Conservation (phyloP, 2,113 vertebrate genomes). For the Stegastes partitus region DNA sequence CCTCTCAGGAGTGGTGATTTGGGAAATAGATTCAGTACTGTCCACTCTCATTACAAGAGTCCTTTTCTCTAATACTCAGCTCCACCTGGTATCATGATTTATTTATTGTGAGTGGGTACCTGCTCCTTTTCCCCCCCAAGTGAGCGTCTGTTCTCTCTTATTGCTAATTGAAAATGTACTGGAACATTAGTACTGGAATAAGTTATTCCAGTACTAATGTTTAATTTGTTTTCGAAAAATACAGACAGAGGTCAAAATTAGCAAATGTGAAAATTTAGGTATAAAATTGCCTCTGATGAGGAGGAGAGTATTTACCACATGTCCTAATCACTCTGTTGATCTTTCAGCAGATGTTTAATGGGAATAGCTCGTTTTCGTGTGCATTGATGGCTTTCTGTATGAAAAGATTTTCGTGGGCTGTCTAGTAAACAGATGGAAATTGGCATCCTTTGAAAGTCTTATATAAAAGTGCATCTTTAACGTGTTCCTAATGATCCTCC, state of each 20-base stretch:
- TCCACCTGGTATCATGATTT: constrained; percentile 55
- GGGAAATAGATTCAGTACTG: constrained; percentile 60
- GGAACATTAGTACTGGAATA: constrained; percentile 28
- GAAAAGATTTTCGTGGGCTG: constrained; percentile 28
- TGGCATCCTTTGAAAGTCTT: constrained; percentile 28
- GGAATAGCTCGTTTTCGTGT: constrained; percentile 42
- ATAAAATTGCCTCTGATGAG: constrained; percentile 39
- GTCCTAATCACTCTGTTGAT: constrained; percentile 46
- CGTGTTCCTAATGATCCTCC: constrained; percentile 31
- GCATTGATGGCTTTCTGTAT: constrained; percentile 35
- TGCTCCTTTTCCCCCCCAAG: constrained; percentile 23
- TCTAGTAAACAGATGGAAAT: constrained; percentile 41
- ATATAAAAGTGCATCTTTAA: constrained; percentile 30
- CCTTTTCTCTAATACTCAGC: constrained; percentile 44
- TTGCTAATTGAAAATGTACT: constrained; percentile 47
- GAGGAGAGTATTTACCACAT: constrained; percentile 34
- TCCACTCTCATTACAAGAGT: constrained; percentile 51
- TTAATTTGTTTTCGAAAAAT: constrained; percentile 14
- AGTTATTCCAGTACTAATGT: not conserved
- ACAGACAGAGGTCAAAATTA: constrained; percentile 41
- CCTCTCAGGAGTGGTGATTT: constrained; percentile 63
- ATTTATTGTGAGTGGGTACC: constrained; percentile 37
- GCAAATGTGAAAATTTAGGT: constrained; percentile 34
- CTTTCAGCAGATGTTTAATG: constrained; percentile 64
- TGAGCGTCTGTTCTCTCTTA: constrained; percentile 33